A percentile compares a stretch with the other conserved stretches of the same genome.
phyloP scores from a whole-genome alignment of 1,140 invertebrate genomes.

The Chionoecetes opilio region DNA sequence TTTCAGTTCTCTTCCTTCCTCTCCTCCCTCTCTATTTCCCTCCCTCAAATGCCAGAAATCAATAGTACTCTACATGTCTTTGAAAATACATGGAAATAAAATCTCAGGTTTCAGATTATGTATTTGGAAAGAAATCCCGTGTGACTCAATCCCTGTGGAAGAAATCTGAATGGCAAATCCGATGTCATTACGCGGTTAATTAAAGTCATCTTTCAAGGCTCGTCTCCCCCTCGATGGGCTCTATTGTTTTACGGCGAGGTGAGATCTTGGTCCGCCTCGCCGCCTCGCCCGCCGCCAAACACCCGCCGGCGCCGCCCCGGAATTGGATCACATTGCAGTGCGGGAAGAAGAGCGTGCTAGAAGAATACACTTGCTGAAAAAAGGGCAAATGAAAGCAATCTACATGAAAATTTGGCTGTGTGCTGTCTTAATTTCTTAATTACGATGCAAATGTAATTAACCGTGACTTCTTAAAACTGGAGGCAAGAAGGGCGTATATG shows the following conservation, averaged over 20 bases:
- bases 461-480: constrained; percentile 80
- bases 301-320: constrained; percentile 55
- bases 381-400: constrained; percentile 80
- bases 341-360: constrained; percentile 52
- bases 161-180: constrained; percentile 78
- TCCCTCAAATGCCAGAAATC: neutral
- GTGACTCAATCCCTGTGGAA: constrained; percentile 71
- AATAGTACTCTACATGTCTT: no score
- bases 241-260: constrained; percentile 69
- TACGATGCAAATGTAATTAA: constrained; percentile 81
- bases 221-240: neutral
- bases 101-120: neutral
- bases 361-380: constrained; percentile 74
- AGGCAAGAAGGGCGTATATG: constrained; percentile 77
- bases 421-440: constrained; percentile 80
- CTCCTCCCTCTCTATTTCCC: neutral
- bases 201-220: constrained; percentile 72
- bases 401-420: constrained; percentile 80
- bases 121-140: neutral
- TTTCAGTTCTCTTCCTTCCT: neutral
- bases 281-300: constrained; percentile 38
- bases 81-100: constrained; percentile 9
- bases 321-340: constrained; percentile 73
- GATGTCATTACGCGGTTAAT: constrained; percentile 78
- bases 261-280: neutral